Evolutionary conservation across 2,888 invertebrate genomes (phyloP).

Genomic region (Amaurobius ferox): DNA sequence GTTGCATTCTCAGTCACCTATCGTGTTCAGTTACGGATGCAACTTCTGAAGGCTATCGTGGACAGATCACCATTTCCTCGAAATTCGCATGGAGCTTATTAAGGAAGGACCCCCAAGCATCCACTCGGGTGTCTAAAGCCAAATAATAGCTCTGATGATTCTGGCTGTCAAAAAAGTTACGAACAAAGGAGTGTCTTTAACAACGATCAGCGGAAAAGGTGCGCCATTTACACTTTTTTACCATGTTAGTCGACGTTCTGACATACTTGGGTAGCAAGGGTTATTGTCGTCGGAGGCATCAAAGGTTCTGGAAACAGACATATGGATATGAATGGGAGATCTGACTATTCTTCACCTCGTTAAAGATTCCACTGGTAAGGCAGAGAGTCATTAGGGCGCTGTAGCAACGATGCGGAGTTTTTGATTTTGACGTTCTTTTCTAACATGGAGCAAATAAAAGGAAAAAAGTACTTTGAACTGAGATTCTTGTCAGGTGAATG

Average conservation of each 20-base stretch:
- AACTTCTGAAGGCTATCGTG: background rate
- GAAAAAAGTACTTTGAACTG: too few relatives aligned
- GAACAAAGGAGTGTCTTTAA: background rate
- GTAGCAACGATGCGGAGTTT: too few relatives aligned
- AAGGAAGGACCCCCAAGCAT: background rate
- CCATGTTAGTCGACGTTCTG: background rate
- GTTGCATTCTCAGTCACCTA: background rate
- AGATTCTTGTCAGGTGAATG: too few relatives aligned
- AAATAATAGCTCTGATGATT: background rate
- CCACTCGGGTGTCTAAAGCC: background rate
- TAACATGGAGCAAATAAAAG: too few relatives aligned
- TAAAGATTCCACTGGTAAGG: too few relatives aligned
- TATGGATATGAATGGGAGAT: too few relatives aligned
- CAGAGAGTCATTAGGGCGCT: too few relatives aligned
- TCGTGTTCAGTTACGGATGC: background rate
- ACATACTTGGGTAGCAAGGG: background rate
- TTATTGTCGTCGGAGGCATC: background rate
- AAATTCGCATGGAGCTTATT: background rate
- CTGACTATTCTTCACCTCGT: too few relatives aligned
- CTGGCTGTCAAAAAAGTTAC: background rate
- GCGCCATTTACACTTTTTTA: background rate
- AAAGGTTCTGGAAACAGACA: too few relatives aligned
- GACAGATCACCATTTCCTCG: background rate
- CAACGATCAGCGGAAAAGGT: background rate
- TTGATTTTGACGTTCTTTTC: too few relatives aligned